Percentiles rank a stretch among this genome's conserved stretches.
Evolutionary conservation across 2,797 vertebrate genomes (phyloP).

Genomic region (Crenuchus spilurus): DNA sequence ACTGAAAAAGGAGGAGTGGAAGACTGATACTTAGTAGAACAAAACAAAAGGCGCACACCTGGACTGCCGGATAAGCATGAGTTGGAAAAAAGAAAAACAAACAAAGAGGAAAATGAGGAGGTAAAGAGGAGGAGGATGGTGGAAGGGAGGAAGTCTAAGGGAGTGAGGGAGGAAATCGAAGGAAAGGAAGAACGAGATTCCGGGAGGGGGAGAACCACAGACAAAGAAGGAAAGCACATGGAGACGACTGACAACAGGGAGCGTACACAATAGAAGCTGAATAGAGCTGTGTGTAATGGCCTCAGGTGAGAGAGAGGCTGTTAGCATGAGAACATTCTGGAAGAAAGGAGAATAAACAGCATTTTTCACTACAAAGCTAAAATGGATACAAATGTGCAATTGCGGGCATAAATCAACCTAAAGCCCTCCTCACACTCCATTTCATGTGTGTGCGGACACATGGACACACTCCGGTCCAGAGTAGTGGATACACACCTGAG

Average conservation of each 20-base stretch:
- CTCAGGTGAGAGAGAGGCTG: constrained; percentile 33
- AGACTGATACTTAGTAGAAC: constrained; percentile 2
- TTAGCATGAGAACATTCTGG: constrained; percentile 36
- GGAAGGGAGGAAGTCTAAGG: constrained; percentile 8
- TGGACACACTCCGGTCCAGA: constrained; percentile 3
- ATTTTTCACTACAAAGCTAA: constrained; percentile 8
- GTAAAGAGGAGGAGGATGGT: constrained; percentile 35
- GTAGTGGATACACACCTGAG: constrained; percentile 39
- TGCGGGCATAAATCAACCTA: constrained; percentile 2
- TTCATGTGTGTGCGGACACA: constrained; percentile 15
- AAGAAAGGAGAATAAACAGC: constrained; percentile 32
- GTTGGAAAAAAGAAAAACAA: background rate
- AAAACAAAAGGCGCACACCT: constrained; percentile 21
- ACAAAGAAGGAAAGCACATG: constrained; percentile 12
- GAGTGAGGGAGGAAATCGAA: background rate
- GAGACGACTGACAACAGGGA: constrained; percentile 11
- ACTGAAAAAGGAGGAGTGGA: constrained; percentile 4
- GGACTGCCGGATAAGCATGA: constrained; percentile 22
- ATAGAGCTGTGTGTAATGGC: constrained; percentile 35
- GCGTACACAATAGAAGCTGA: background rate
- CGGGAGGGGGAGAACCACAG: background rate
- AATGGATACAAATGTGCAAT: constrained; percentile 34
- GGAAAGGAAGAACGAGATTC: background rate
- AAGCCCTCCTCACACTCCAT: background rate
- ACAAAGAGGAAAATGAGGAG: constrained; percentile 23